phyloP scores from a whole-genome alignment of 2,888 invertebrate species.

The Nasonovia ribisnigri region DNA sequence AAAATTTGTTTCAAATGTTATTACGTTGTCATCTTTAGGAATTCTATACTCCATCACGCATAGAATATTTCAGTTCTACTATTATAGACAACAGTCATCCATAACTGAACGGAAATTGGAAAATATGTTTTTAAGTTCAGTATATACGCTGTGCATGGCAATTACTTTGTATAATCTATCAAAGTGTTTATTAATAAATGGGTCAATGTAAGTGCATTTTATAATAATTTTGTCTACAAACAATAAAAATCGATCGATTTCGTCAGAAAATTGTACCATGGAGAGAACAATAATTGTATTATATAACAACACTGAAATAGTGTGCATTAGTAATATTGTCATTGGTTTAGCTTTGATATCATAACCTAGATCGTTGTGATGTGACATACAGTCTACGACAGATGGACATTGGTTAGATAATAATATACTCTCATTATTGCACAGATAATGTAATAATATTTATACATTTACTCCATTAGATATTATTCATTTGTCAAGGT shows the following conservation, averaged over 20 bases:
- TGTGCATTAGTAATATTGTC: not conserved
- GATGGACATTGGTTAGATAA: not conserved
- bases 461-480: not conserved
- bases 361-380: not conserved
- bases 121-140: not conserved
- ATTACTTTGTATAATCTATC: not conserved
- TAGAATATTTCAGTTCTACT: not conserved
- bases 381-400: not conserved
- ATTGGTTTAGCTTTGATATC: not conserved
- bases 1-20: not conserved
- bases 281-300: not conserved
- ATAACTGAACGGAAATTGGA: not conserved
- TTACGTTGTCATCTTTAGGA: not conserved
- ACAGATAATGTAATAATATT: not conserved
- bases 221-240: not conserved
- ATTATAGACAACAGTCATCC: not conserved
- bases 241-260: not conserved
- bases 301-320: not conserved
- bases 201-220: not conserved
- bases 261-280: not conserved
- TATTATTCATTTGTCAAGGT: not conserved
- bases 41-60: not conserved
- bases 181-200: not conserved
- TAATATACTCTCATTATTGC: not conserved
- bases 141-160: not conserved